These are phyloP conservation scores for Chironomus riparius DNA, from an alignment of 2,888 invertebrate genomes.

Conservation along the genomic window DNA sequence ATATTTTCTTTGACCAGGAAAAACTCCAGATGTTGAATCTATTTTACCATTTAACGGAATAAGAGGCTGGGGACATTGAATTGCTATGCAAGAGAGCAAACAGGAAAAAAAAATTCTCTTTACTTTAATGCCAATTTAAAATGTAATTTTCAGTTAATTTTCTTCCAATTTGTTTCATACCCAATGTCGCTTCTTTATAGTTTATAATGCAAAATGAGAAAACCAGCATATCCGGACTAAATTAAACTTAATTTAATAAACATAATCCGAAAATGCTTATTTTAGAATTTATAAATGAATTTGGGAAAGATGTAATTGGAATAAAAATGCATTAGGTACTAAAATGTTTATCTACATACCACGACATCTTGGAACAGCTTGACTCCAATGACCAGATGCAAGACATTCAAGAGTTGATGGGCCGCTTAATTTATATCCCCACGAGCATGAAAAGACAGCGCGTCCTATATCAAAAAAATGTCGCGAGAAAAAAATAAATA, in stretches of 20 bases:
- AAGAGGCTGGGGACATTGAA: conserved; percentile 68
- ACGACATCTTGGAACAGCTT: conserved; percentile 62
- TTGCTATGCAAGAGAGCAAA: conserved; percentile 48
- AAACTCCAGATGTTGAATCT: conserved; percentile 36
- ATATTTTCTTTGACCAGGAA: conserved; percentile 50
- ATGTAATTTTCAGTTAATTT: background rate
- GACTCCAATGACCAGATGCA: conserved; percentile 70
- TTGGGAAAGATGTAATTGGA: no score
- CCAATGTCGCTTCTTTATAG: background rate
- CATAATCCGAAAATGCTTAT: no score
- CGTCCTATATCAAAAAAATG: background rate
- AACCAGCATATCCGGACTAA: no score
- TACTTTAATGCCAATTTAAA: conserved; percentile 8
- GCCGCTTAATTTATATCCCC: conserved; percentile 71
- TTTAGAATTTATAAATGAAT: no score
- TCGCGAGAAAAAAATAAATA: background rate
- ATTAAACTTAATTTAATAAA: no score
- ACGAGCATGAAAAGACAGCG: conserved; percentile 72
- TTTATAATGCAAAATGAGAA: background rate
- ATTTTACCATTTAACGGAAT: conserved; percentile 62
- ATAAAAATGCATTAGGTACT: background rate
- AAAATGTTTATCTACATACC: conserved; percentile 44
- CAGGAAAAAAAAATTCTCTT: background rate
- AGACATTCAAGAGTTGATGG: conserved; percentile 71
- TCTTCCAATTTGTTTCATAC: background rate